Conservation (phyloP, 2,797 vertebrate species). For the Apodemus agrarius region DNA sequence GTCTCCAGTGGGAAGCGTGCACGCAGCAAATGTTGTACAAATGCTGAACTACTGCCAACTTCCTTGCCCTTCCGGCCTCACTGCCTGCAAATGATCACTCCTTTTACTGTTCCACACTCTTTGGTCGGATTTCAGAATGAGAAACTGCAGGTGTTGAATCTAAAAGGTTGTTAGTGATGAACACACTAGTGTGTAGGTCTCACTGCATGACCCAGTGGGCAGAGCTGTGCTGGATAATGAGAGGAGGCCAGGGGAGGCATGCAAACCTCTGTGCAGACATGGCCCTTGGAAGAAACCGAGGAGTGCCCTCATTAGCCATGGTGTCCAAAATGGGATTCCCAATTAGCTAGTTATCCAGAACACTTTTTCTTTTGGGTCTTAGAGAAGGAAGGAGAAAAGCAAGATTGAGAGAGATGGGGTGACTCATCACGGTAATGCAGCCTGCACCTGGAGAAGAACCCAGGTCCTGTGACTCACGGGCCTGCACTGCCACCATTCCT, state of each 20-base stretch:
- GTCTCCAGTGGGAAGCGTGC: not conserved
- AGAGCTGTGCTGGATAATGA: not conserved
- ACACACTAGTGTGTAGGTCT: not conserved
- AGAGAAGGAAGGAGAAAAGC: not conserved
- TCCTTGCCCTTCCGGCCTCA: not conserved
- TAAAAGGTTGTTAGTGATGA: conserved; percentile 28
- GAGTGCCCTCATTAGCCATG: not conserved
- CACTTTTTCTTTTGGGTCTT: not conserved
- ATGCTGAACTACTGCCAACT: not conserved
- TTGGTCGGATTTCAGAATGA: not conserved
- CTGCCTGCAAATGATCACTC: not conserved
- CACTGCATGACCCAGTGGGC: not conserved
- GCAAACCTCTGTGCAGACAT: not conserved
- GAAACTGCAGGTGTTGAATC: not conserved
- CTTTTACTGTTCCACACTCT: not conserved
- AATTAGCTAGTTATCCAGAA: not conserved
- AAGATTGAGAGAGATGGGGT: not conserved
- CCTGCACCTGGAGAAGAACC: not conserved
- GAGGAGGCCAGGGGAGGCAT: not conserved
- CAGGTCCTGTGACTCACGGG: not conserved
- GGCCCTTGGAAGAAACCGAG: not conserved
- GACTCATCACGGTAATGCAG: not conserved
- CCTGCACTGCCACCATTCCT: not conserved
- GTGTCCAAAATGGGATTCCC: not conserved
- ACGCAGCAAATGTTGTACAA: not conserved